Percentiles rank a stretch among this genome's conserved stretches.
Conservation (phyloP, 2,113 vertebrate species). For the Scophthalmus maximus region DNA sequence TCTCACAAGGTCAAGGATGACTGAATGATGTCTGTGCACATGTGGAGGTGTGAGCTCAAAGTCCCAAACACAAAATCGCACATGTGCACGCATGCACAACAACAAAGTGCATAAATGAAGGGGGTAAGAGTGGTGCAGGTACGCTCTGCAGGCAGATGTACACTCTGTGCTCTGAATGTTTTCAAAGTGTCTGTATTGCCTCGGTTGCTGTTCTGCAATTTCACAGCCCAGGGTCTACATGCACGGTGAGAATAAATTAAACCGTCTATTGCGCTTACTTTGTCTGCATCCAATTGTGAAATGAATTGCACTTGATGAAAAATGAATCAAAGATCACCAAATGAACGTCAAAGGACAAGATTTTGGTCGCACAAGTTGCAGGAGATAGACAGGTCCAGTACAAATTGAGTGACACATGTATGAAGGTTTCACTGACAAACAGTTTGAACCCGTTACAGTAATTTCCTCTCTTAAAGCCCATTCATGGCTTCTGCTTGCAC, state of each 20-base stretch:
- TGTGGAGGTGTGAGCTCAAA: background rate
- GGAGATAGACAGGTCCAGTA: too few relatives aligned
- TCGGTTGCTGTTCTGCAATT: constrained; percentile 67
- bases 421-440: background rate
- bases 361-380: background rate
- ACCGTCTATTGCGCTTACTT: constrained; percentile 62
- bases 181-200: constrained; percentile 49
- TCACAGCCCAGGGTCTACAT: constrained; percentile 69
- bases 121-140: background rate
- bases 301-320: constrained; percentile 50
- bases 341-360: background rate
- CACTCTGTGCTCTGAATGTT: constrained; percentile 35
- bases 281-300: constrained; percentile 63
- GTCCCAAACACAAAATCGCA: constrained; percentile 6
- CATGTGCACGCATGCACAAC: constrained; percentile 17
- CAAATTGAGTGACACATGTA: constrained; percentile 1
- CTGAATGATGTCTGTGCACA: constrained; percentile 20
- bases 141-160: constrained; percentile 51
- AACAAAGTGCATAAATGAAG: constrained; percentile 42
- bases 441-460: background rate
- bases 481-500: background rate
- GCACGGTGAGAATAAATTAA: constrained; percentile 69
- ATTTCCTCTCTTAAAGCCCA: background rate
- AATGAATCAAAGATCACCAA: constrained; percentile 37
- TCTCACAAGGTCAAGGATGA: constrained; percentile 54